phyloP scores from a whole-genome alignment of 2,888 invertebrate species.

The Pachydiplax longipennis region DNA sequence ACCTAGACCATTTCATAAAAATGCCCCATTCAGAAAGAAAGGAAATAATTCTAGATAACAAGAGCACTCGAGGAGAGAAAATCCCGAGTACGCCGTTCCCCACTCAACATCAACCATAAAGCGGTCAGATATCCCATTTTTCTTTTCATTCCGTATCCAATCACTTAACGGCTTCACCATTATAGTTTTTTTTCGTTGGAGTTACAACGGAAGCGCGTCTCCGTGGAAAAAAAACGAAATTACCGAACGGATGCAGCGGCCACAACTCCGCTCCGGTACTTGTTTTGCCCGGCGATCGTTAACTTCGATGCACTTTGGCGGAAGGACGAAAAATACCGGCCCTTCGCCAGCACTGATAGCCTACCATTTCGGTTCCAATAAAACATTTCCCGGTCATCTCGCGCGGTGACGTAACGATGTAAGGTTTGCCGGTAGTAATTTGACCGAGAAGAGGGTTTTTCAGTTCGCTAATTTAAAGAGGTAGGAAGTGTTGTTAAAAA shows the following conservation, averaged over 20 bases:
- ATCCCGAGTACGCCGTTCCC: too few relatives aligned
- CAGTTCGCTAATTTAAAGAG: not conserved
- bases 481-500: not conserved
- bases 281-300: not conserved
- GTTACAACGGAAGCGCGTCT: not conserved
- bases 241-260: not conserved
- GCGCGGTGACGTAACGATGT: not conserved
- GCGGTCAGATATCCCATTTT: not conserved
- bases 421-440: not conserved
- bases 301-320: not conserved
- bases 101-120: too few relatives aligned
- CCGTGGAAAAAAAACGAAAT: not conserved
- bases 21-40: too few relatives aligned
- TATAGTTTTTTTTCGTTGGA: not conserved
- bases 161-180: not conserved
- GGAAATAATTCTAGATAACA: too few relatives aligned
- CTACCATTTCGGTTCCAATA: not conserved
- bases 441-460: not conserved
- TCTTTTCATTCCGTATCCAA: not conserved
- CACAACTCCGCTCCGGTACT: not conserved
- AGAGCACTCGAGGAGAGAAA: too few relatives aligned
- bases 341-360: not conserved
- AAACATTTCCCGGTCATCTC: not conserved
- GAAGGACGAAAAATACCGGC: not conserved
- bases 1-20: too few relatives aligned